A percentile compares a stretch with the other conserved stretches of the same genome.
Conservation (phyloP, 2,888 invertebrate genomes). For the Sinopyrophorus schimmeli region DNA sequence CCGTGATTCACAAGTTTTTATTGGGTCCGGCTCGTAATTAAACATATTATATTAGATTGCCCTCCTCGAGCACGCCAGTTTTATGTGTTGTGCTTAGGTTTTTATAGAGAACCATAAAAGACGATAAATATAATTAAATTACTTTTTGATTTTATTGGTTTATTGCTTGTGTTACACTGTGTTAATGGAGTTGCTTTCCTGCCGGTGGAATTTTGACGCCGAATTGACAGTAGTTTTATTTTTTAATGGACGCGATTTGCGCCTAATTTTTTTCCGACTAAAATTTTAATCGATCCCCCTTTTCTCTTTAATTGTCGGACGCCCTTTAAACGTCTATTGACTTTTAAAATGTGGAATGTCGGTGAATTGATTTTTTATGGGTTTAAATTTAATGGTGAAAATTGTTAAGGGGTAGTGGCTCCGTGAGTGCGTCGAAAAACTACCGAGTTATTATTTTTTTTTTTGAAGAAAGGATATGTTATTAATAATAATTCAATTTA, state of each 20-base stretch:
- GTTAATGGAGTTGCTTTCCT: constrained; percentile 36
- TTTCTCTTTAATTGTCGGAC: too few relatives aligned
- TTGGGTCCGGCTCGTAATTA: constrained; percentile 32
- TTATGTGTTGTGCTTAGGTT: constrained; percentile 39
- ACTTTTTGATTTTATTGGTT: constrained; percentile 50
- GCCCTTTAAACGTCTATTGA: too few relatives aligned
- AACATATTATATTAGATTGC: constrained; percentile 33
- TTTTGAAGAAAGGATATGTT: too few relatives aligned
- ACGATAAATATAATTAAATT: constrained; percentile 52
- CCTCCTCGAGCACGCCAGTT: constrained; percentile 34
- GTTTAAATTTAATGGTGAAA: too few relatives aligned
- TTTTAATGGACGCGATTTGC: not conserved
- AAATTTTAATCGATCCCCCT: too few relatives aligned
- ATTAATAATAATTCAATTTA: too few relatives aligned
- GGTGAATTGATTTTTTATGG: too few relatives aligned
- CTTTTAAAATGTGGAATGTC: too few relatives aligned
- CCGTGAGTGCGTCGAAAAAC: too few relatives aligned
- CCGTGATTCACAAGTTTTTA: constrained; percentile 41
- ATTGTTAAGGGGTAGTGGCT: too few relatives aligned
- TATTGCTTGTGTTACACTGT: constrained; percentile 43
- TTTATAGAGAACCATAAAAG: constrained; percentile 47
- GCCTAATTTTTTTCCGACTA: not conserved
- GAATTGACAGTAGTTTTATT: constrained; percentile 6
- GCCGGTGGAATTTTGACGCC: constrained; percentile 17
- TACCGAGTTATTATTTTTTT: too few relatives aligned